A percentile compares a stretch with the other conserved stretches of the same genome.
Evolutionary conservation across 2,113 vertebrate genomes (phyloP).

Genomic region (Lepus europaeus): DNA sequence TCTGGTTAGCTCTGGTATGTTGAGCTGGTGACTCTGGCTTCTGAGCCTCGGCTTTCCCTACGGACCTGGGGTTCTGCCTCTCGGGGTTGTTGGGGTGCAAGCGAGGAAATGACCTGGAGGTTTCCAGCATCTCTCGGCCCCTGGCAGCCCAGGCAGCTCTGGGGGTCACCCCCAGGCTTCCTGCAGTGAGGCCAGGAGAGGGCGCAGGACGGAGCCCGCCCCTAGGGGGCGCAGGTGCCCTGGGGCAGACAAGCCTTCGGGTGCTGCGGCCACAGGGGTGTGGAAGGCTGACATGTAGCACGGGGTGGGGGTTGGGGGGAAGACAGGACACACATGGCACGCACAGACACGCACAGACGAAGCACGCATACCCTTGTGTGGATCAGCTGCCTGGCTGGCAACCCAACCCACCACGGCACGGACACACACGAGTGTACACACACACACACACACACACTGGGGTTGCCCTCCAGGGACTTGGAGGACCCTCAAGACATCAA

Average conservation of each 20-base stretch:
- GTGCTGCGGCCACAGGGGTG: background rate
- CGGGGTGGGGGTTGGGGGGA: no score
- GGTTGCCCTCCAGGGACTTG: background rate
- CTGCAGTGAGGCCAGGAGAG: background rate
- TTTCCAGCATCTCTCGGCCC: background rate
- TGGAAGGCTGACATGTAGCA: background rate
- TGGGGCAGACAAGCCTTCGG: background rate
- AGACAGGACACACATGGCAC: background rate
- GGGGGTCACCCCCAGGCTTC: background rate
- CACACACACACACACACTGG: background rate
- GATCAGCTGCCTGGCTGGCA: no score
- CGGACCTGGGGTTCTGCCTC: background rate
- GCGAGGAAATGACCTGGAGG: background rate
- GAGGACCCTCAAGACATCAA: background rate
- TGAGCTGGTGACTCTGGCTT: background rate
- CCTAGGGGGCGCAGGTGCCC: constrained; percentile 54
- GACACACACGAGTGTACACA: background rate
- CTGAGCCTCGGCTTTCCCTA: background rate
- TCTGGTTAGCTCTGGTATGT: background rate
- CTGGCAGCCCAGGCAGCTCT: rapidly evolving
- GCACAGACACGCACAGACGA: background rate
- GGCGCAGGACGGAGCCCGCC: background rate
- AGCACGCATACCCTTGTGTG: rapidly evolving
- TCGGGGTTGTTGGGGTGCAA: background rate
- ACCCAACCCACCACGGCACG: background rate